These are phyloP conservation scores for Neodon shergylaensis DNA, from an alignment of 2,113 vertebrate genomes.

Conservation along the genomic window DNA sequence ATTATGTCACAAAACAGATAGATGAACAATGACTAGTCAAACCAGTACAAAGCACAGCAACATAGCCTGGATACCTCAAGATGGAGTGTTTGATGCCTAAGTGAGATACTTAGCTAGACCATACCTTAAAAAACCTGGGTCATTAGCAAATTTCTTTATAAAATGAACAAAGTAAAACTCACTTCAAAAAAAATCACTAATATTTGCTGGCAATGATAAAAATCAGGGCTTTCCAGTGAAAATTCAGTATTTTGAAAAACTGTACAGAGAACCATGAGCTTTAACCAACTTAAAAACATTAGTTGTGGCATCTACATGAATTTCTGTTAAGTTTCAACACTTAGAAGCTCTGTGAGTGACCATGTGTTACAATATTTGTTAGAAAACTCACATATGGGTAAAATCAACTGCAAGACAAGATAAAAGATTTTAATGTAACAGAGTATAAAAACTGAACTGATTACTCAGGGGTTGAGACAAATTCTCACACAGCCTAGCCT, in stretches of 20 bases:
- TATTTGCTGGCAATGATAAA: constrained; percentile 44
- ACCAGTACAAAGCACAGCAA: too few species aligned
- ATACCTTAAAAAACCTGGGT: not conserved
- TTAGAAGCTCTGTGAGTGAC: constrained; percentile 1
- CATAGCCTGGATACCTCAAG: not conserved
- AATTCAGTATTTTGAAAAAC: constrained; percentile 47
- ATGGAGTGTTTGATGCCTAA: not conserved
- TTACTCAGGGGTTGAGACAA: not conserved
- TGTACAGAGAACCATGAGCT: not conserved
- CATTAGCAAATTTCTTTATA: constrained; percentile 5
- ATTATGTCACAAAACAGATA: constrained; percentile 9
- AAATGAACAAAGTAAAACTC: constrained; percentile 51
- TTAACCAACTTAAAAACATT: constrained; percentile 22
- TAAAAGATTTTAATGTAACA: not conserved
- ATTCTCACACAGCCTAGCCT: not conserved
- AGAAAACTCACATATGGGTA: not conserved
- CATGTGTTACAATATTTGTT: not conserved
- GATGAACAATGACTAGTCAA: constrained; percentile 23
- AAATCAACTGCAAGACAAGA: not conserved
- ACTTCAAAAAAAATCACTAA: constrained; percentile 43
- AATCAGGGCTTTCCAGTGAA: constrained; percentile 39
- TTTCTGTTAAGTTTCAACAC: not conserved
- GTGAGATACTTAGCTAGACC: not conserved
- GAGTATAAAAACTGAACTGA: not conserved
- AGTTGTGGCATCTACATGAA: not conserved